Evolutionary conservation across 2,888 invertebrate genomes (phyloP), one percentile per base, ranked within the genome.

Genomic region (Erpobdella octoculata): DNA sequence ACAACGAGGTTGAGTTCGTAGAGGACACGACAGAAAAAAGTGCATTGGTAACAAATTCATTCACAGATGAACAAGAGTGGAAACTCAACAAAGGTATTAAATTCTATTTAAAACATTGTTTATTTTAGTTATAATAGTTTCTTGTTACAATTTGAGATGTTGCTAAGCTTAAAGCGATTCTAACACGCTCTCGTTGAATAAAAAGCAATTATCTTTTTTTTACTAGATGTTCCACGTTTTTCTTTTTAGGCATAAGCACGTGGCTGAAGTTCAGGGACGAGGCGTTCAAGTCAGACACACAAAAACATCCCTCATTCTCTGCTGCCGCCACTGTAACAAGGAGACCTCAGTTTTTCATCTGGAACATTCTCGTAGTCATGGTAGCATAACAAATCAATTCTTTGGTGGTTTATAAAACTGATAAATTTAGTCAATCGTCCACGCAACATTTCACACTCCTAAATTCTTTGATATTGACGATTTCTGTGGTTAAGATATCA

Each of bases 281-380:
- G 9, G 21, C 62, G 1, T 62, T 62, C 62, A 62, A 31, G 31
- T 33, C 33, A 8, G 62, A 62, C 28, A 28, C 31, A 28, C 28
- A 28, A n/a, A 62, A 31, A 35, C 62, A 62, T 35, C 62, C 62
- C 1, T 62, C 62, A 28, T 62, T 62, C 35, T 62, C 62, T 1
- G 62, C 35, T 31, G 62, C 62, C 33, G 62, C 62, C 12, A 62
- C 62, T 12, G 62, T 62, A n/a, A 62, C 62, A 2, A 62, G 62
- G 62, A 62, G 62, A 31, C 62, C 62, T 9, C 62, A 62, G 35
- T 62, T 62, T 33, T 62, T 62, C 62, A 62, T 62, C 62, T 62
- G 62, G 62, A 62, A 62, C 62, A 62, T 62, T 12, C 62, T 62
- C 62, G 62, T 62, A 6, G 62, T 62, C 62, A 62, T 62, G 62